Conservation (phyloP, 92 coral and sea anemone species). For the Actinostola sp. region DNA sequence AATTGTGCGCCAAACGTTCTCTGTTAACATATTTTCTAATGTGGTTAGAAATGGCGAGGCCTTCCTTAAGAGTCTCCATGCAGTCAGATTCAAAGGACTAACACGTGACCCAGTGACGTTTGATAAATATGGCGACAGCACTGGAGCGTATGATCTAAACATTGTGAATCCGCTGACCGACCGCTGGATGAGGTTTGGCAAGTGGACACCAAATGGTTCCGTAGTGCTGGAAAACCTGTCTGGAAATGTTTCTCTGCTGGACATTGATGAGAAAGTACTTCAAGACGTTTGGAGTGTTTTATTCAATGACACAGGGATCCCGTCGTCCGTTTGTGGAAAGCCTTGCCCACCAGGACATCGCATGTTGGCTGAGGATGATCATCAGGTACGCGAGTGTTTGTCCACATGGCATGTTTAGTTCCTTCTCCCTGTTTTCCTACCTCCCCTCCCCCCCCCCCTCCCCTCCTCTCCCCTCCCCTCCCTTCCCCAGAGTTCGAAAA, state of each 20-base stretch:
- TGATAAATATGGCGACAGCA: slow-evolving; percentile 76
- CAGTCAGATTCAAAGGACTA: slow-evolving; percentile 58
- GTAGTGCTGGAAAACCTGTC: slow-evolving; percentile 36
- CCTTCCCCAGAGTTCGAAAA: too few relatives aligned
- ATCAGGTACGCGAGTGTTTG: slow-evolving; percentile 78
- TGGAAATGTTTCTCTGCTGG: slow-evolving; percentile 56
- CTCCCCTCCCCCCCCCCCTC: too few relatives aligned
- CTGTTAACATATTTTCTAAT: background rate
- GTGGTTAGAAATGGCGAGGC: slow-evolving; percentile 50
- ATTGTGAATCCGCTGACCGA: slow-evolving; percentile 67
- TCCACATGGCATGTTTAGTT: too few relatives aligned
- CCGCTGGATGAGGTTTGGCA: slow-evolving; percentile 60
- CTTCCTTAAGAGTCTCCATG: slow-evolving; percentile 63
- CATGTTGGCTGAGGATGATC: slow-evolving; percentile 42
- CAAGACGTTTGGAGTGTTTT: slow-evolving; percentile 44
- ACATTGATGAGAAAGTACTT: slow-evolving; percentile 38
- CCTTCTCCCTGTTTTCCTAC: too few relatives aligned
- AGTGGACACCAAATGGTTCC: slow-evolving; percentile 68
- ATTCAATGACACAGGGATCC: slow-evolving; percentile 43
- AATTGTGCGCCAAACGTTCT: too few relatives aligned
- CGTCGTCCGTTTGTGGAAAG: slow-evolving; percentile 63
- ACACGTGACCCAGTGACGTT: slow-evolving; percentile 80
- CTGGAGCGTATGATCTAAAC: slow-evolving; percentile 73
- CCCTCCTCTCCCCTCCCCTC: too few relatives aligned
- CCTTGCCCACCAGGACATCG: slow-evolving; percentile 67